These are phyloP conservation scores for Acleris sparsana DNA, from an alignment of 2,888 invertebrate species.

Conservation along the genomic window DNA sequence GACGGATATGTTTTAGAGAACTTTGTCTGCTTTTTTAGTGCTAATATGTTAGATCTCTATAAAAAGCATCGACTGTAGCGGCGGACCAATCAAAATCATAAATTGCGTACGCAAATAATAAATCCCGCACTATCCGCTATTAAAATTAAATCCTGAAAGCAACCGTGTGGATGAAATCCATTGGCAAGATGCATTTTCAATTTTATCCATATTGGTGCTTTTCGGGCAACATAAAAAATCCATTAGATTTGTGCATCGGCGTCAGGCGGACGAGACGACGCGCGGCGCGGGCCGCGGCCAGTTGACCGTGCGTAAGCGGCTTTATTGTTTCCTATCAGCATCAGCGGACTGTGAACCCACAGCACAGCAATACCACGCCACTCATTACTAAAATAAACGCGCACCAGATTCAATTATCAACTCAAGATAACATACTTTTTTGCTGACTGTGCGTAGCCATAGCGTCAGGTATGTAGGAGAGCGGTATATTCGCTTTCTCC, in stretches of 20 bases:
- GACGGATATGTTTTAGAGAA: no score
- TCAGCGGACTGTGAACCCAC: constrained; percentile 21
- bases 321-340: constrained; percentile 53
- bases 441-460: background rate
- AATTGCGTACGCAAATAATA: constrained; percentile 14
- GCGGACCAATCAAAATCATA: constrained; percentile 17
- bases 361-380: constrained; percentile 3
- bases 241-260: constrained; percentile 73
- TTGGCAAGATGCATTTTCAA: constrained; percentile 66
- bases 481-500: no score
- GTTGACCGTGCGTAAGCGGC: constrained; percentile 67
- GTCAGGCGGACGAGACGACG: constrained; percentile 48
- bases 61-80: background rate
- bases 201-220: constrained; percentile 64
- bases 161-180: constrained; percentile 44
- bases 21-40: no score
- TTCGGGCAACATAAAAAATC: constrained; percentile 70
- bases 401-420: background rate
- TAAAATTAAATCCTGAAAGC: constrained; percentile 37
- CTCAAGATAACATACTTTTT: background rate
- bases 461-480: no score
- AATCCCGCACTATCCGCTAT: constrained; percentile 38
- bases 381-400: background rate
- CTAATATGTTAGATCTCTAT: no score
- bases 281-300: constrained; percentile 44